phyloP scores from a whole-genome alignment of 1,140 invertebrate genomes.

The Eriocheir sinensis region DNA sequence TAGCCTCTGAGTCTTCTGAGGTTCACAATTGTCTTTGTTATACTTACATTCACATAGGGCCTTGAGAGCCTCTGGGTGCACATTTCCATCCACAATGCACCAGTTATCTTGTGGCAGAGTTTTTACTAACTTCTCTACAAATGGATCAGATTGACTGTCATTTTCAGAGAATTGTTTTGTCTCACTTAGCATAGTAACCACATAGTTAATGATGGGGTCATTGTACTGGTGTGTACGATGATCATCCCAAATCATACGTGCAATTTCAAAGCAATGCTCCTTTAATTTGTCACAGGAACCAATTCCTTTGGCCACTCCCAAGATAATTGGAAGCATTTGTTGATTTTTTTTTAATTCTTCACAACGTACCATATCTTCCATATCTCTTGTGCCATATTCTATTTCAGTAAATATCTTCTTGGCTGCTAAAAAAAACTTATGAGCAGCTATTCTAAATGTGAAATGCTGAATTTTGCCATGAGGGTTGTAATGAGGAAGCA shows the following conservation, averaged over 20 bases:
- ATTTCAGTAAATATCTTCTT: constrained; percentile 19
- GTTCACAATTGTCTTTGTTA: neutral
- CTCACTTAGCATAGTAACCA: constrained; percentile 43
- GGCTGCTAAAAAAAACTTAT: constrained; percentile 49
- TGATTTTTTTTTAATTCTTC: neutral
- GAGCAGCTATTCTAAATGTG: constrained; percentile 56
- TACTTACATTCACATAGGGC: constrained; percentile 51
- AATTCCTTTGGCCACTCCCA: constrained; percentile 26
- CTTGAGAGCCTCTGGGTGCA: constrained; percentile 49
- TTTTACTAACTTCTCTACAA: constrained; percentile 26
- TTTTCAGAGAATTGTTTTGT: constrained; percentile 34
- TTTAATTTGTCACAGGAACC: neutral
- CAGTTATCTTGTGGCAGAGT: neutral
- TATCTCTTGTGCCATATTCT: neutral
- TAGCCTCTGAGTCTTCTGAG: constrained; percentile 30
- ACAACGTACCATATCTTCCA: neutral
- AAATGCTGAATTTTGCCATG: constrained; percentile 29
- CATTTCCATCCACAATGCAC: constrained; percentile 62
- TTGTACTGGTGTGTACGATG: constrained; percentile 3
- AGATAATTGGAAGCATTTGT: constrained; percentile 39
- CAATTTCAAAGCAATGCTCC: constrained; percentile 32
- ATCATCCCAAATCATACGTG: neutral
- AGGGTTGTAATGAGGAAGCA: constrained; percentile 56
- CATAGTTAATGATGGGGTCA: constrained; percentile 65
- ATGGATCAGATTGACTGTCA: constrained; percentile 9